Evolutionary conservation across 2,797 vertebrate species (phyloP).

Genomic region (Lemur catta): DNA sequence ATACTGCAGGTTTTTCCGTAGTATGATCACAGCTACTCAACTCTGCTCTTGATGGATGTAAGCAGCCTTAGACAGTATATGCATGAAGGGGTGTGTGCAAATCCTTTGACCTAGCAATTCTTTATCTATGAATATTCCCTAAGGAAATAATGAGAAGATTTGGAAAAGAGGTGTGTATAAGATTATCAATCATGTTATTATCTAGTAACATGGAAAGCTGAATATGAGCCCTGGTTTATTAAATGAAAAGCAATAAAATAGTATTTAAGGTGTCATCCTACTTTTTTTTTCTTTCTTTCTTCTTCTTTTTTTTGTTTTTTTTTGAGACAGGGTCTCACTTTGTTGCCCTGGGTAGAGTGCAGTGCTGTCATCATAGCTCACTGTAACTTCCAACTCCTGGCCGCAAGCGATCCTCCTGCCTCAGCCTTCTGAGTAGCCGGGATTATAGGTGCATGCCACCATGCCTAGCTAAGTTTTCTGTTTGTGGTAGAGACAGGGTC

Average conservation of each 20-base stretch:
- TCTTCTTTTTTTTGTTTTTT: not conserved
- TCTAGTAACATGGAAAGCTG: not conserved
- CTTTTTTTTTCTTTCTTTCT: not conserved
- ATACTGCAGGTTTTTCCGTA: not conserved
- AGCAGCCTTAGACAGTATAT: not conserved
- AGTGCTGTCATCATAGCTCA: no score
- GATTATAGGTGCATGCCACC: no score
- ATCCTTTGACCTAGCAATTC: not conserved
- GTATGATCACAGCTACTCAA: not conserved
- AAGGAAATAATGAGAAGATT: conserved; percentile 22
- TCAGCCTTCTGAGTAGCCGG: no score
- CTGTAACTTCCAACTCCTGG: no score
- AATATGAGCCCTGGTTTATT: not conserved
- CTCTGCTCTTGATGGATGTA: not conserved
- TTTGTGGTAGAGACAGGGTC: no score
- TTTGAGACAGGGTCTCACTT: no score
- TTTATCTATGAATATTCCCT: not conserved
- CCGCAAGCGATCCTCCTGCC: no score
- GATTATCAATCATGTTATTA: not conserved
- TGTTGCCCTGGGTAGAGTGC: no score
- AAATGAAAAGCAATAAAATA: conserved; percentile 46
- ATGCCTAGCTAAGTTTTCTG: no score
- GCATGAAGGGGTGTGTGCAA: not conserved
- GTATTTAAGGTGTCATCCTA: not conserved
- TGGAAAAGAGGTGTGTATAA: not conserved